A percentile compares a stretch with the other conserved stretches of the same genome.
Evolutionary conservation across 64 coral and sea anemone genomes (phyloP).

Genomic region (Actinia tenebrosa): DNA sequence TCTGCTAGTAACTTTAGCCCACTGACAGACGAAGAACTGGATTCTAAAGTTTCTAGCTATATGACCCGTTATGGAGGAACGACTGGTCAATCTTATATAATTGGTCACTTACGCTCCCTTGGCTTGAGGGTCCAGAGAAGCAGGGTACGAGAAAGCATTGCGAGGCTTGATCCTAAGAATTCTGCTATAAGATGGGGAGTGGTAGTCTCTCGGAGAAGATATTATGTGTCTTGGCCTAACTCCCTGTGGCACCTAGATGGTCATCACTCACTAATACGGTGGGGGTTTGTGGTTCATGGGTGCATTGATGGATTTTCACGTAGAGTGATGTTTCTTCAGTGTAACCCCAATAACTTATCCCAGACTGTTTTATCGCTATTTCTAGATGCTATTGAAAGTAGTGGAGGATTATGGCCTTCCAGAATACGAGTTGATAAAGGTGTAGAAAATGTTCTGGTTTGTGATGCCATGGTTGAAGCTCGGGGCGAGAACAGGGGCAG

Average conservation of each 20-base stretch:
- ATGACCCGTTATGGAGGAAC: background rate
- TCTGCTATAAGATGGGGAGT: slow-evolving; percentile 34
- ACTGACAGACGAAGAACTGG: background rate
- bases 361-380: too few relatives aligned
- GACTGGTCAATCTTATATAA: slow-evolving; percentile 42
- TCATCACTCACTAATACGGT: slow-evolving; percentile 49
- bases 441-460: slow-evolving; percentile 36
- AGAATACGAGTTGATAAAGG: slow-evolving; percentile 30
- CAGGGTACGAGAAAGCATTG: slow-evolving; percentile 28
- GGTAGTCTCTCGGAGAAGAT: background rate
- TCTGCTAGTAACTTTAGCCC: background rate
- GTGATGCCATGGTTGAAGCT: slow-evolving; percentile 25
- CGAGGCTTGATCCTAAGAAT: slow-evolving; percentile 39
- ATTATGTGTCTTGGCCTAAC: slow-evolving; percentile 32
- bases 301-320: slow-evolving; percentile 43
- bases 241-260: slow-evolving; percentile 48
- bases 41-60: background rate
- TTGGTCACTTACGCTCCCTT: slow-evolving; percentile 30
- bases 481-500: slow-evolving; percentile 11
- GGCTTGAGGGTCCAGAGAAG: slow-evolving; percentile 26
- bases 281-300: slow-evolving; percentile 26
- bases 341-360: too few relatives aligned
- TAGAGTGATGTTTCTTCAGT: slow-evolving; percentile 7
- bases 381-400: slow-evolving; percentile 12
- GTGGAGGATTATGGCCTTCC: slow-evolving; percentile 28